Conservation (phyloP, 2,888 invertebrate genomes). For the Lacanobia wlatinum region DNA sequence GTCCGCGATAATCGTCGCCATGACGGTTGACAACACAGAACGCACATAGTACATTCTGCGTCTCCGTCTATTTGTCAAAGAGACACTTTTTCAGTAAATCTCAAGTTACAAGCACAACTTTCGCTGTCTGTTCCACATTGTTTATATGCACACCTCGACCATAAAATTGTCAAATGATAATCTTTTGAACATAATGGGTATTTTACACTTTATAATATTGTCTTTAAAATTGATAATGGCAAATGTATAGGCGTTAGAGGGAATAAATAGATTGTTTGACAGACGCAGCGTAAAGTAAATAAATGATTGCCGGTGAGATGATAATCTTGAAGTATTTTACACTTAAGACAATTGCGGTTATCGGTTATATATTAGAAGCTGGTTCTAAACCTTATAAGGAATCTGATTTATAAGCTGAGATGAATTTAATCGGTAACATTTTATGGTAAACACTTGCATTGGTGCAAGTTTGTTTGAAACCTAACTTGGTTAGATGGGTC, state of each 20-base stretch:
- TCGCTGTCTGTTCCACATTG: slow-evolving; percentile 56
- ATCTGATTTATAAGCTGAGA: slow-evolving; percentile 33
- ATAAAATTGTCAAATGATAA: slow-evolving; percentile 74
- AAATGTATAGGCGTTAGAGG: slow-evolving; percentile 59
- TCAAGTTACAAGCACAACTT: slow-evolving; percentile 62
- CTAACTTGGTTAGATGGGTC: not conserved
- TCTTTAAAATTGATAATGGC: slow-evolving; percentile 67
- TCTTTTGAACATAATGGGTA: slow-evolving; percentile 68
- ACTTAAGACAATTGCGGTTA: slow-evolving; percentile 57
- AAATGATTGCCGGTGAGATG: slow-evolving; percentile 59
- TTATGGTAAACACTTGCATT: slow-evolving; percentile 34
- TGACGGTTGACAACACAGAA: slow-evolving; percentile 20
- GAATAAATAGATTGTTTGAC: slow-evolving; percentile 65
- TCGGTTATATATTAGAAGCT: slow-evolving; percentile 40
- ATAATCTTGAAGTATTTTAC: slow-evolving; percentile 63
- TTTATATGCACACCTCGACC: slow-evolving; percentile 53
- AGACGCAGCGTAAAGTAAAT: slow-evolving; percentile 59
- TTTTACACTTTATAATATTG: slow-evolving; percentile 70
- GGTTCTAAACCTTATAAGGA: slow-evolving; percentile 17
- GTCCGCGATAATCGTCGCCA: slow-evolving; percentile 21
- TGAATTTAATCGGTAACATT: slow-evolving; percentile 41
- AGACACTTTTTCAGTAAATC: slow-evolving; percentile 56
- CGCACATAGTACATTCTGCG: slow-evolving; percentile 25
- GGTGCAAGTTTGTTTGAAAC: not conserved
- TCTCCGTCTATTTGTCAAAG: slow-evolving; percentile 43